Evolutionary conservation across 2,113 vertebrate genomes (phyloP), one percentile per base, ranked within the genome.

Genomic region (Amblyornis subalaris): DNA sequence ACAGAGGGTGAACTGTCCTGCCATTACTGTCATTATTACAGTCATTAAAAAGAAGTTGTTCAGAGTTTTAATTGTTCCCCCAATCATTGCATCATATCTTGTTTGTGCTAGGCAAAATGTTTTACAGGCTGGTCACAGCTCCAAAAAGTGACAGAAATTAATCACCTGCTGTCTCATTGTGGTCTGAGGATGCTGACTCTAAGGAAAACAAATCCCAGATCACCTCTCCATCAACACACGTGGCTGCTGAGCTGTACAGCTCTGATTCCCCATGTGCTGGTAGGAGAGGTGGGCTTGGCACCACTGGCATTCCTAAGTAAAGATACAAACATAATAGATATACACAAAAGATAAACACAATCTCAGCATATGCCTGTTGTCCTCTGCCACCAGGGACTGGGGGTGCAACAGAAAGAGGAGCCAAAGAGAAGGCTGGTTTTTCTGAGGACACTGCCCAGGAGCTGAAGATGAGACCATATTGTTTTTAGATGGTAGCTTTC

Each of bases 141-240:
- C 44, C 54, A 90, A 38, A 94, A 90, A 71, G 73, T 73, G 45
- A 60, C 62, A 85, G 61, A 94, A 95, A 76, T 94, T 51, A 78
- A 87, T 94, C 85, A 73, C 29, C 47, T 40, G 8, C 38, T 86
- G 51, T 88, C 44, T 86, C 44, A 36, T 19, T 58, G 74, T 85
- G 61, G 54, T 60, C 61, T 78, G 28, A 21, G 24, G 72, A 88
- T 8, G 8, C 36, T 76, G 85, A 81, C 73, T 75, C 67, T 35
- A 66, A 71, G 64, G 6, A 51, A 93, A 38, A 71, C 21, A 51
- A 67, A 48, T 12, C 25, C 73, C 71, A 82, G 28, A 71, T 87
- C 88, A 87, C n/a, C 18, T 72, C 35, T 54, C 31, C 54, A 80
- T 78, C 79, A 69, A 69, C 18, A 54, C 2, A 2, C 0, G 0